A percentile compares a stretch with the other conserved stretches of the same genome.
Conservation (phyloP, 2,888 invertebrate genomes). For the Cataglyphis cursor region DNA sequence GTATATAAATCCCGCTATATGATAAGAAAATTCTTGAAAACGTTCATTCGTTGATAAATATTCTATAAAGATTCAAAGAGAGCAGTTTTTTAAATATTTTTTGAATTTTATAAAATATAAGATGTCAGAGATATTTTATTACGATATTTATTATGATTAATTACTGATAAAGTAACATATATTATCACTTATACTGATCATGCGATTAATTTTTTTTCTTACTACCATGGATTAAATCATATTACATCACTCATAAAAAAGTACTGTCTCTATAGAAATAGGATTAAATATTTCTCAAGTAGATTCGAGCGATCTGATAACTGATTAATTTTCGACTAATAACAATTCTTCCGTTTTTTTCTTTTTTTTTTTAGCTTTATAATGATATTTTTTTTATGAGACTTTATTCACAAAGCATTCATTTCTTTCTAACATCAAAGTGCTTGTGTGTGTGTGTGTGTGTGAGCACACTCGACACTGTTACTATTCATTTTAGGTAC, state of each 20-base stretch:
- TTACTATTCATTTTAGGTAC: no score
- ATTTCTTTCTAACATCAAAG: background rate
- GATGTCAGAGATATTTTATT: background rate
- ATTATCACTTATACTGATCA: background rate
- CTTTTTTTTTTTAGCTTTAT: background rate
- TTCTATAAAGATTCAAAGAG: background rate
- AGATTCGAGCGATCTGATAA: background rate
- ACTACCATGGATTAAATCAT: background rate
- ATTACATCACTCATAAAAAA: background rate
- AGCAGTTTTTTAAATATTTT: background rate
- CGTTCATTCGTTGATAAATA: background rate
- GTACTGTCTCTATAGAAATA: background rate
- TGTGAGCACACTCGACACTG: no score
- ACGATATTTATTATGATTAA: background rate
- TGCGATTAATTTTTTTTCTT: background rate
- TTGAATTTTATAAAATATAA: background rate
- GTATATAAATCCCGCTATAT: background rate
- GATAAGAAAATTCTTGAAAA: background rate
- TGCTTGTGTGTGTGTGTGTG: background rate
- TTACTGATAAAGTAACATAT: background rate
- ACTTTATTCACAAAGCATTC: background rate
- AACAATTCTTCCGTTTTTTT: background rate
- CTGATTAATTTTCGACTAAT: background rate
- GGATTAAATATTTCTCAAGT: background rate
- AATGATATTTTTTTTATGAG: background rate